Evolutionary conservation across 2,113 vertebrate species (phyloP), one percentile per base, ranked within the genome.

Genomic region (Symphodus melops): DNA sequence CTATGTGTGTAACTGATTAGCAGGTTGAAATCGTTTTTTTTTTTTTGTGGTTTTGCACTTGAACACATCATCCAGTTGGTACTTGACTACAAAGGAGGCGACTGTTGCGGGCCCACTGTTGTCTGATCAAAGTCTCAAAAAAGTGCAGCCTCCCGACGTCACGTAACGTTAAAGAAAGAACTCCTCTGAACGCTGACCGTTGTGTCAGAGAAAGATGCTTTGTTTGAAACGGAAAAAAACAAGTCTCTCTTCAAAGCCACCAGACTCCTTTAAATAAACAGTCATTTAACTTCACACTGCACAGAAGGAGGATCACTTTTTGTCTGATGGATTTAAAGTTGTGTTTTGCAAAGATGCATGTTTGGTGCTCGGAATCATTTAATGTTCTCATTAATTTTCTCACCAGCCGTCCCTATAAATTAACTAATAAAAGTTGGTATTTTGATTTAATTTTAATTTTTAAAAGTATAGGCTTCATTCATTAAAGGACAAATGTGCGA

Each of bases 361-460:
- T 63, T 17, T 66, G 8, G 2, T 9, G 7, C n/a, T 4, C 23
- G 67, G 67, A 68, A 33, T n/a, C n/a, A n/a, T n/a, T 70, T 51
- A 28, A 53, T 62, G 19, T 20, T 20, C 36, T 54, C 42, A 8
- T 68, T 77, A n/a, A 39, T 68, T 63, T 64, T 42, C 12, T 33
- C 19, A 36, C 21, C 16, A 41, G 41, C 53, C 3, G 44, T 60
- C 7, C 21, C 46, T 36, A 4, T 4, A n/a, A n/a, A 67, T 65
- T 25, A 42, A 23, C 17, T 54, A 65, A 33, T 33, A 33, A 33
- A 33, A 4, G 28, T 33, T 33, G 6, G 28, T 33, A 33, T 5
- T 4, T 4, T 33, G 28, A 33, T 33, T 33, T 33, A 2, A 33
- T 33, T 33, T 33, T 33, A 33, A 5, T 33, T 33, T 5, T 5